These are phyloP conservation scores for Amphipoea lucens DNA, from an alignment of 2,888 invertebrate genomes.

Conservation along the genomic window DNA sequence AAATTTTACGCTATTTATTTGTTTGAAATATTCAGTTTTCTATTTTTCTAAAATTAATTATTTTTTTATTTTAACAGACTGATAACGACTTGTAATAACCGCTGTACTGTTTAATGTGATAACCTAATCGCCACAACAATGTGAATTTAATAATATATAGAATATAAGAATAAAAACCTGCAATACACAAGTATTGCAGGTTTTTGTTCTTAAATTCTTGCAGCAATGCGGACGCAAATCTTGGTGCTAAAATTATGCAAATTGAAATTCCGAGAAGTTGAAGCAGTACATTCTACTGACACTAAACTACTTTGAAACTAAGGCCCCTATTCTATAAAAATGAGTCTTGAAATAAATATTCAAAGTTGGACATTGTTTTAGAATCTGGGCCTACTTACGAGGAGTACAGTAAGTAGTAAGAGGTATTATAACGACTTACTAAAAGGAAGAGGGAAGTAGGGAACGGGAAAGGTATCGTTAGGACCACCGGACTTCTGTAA, in stretches of 20 bases:
- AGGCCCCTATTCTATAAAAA: conserved; percentile 1
- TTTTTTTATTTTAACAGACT: no score
- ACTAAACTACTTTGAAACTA: conserved; percentile 10
- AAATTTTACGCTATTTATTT: no score
- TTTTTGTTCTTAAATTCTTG: not conserved
- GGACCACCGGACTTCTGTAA: conserved; percentile 88
- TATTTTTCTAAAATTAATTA: no score
- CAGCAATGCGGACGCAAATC: no score
- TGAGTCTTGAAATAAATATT: not conserved
- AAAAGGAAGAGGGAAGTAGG: conserved; percentile 71
- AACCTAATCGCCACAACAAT: no score
- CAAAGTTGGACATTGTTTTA: not conserved
- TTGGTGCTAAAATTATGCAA: not conserved
- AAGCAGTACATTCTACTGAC: not conserved
- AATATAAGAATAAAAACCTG: no score
- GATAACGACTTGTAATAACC: no score
- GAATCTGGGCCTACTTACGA: conserved; percentile 3
- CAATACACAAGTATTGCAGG: no score
- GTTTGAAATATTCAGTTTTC: no score
- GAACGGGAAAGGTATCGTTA: conserved; percentile 77
- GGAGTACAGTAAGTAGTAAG: conserved; percentile 59
- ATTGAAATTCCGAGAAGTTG: not conserved
- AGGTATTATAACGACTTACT: conserved; percentile 70
- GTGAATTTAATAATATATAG: no score
- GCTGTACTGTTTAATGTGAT: no score